Evolutionary conservation across 2,888 invertebrate species (phyloP).

Genomic region (Lasiommata megera): DNA sequence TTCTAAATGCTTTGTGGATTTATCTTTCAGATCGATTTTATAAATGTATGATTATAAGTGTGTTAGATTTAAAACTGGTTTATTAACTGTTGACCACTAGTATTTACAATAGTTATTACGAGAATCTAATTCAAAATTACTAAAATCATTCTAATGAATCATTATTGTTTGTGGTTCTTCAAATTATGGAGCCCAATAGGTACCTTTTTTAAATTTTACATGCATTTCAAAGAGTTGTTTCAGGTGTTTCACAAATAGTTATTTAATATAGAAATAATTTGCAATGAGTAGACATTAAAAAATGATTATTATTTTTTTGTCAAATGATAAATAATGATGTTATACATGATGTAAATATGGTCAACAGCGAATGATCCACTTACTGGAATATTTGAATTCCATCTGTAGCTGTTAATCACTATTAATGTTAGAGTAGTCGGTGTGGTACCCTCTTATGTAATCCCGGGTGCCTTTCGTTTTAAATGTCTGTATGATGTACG

Average conservation of each 20-base stretch:
- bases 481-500: conserved; percentile 90
- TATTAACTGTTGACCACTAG: conserved; percentile 55
- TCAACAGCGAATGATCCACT: conserved; percentile 56
- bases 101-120: conserved; percentile 17
- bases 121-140: neutral
- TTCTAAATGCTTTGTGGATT: conserved; percentile 57
- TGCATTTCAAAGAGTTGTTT: neutral
- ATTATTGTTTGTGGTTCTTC: conserved; percentile 18
- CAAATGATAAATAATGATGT: conserved; percentile 1
- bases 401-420: conserved; percentile 73
- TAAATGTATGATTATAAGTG: conserved; percentile 52
- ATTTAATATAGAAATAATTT: conserved; percentile 1
- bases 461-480: conserved; percentile 78
- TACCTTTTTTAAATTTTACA: conserved; percentile 14
- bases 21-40: conserved; percentile 71
- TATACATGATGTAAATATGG: conserved; percentile 34
- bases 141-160: conserved; percentile 24
- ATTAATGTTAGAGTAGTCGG: conserved; percentile 80
- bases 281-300: neutral
- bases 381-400: conserved; percentile 57
- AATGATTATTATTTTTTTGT: conserved; percentile 3
- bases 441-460: conserved; percentile 78
- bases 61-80: conserved; percentile 55
- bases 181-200: neutral
- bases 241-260: neutral